A percentile compares a stretch with the other conserved stretches of the same genome.
Evolutionary conservation across 2,113 vertebrate genomes (phyloP).

Genomic region (Elaphurus davidianus): DNA sequence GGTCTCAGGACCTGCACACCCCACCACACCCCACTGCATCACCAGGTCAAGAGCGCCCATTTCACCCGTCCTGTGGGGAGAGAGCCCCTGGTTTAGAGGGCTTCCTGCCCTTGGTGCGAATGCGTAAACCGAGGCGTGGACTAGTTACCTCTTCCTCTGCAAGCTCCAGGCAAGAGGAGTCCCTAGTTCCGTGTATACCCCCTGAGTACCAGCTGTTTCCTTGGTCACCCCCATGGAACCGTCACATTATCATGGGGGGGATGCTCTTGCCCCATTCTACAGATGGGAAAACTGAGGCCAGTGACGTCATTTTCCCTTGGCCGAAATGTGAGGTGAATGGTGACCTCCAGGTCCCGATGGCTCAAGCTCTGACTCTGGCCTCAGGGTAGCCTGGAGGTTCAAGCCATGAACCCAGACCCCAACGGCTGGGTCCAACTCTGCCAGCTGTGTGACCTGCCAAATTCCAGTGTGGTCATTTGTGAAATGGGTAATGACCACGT

Average conservation of each 20-base stretch:
- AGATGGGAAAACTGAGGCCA: not conserved
- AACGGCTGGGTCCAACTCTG: not conserved
- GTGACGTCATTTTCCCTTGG: not conserved
- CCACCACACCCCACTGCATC: no score
- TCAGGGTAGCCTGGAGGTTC: not conserved
- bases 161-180: not conserved
- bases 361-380: not conserved
- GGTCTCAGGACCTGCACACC: not conserved
- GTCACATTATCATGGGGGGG: not conserved
- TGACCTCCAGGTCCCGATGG: not conserved
- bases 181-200: fast-evolving
- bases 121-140: not conserved
- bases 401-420: not conserved
- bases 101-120: not conserved
- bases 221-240: not conserved
- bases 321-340: not conserved
- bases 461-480: not conserved
- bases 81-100: not conserved
- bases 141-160: not conserved
- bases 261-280: not conserved
- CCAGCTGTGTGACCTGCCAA: no score
- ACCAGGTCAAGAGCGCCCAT: not conserved
- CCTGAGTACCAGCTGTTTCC: not conserved
- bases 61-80: not conserved
- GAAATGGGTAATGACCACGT: not conserved